Base-by-base conservation (phyloP, 2,113 vertebrate species). In the Syngnathus typhle region DNA sequence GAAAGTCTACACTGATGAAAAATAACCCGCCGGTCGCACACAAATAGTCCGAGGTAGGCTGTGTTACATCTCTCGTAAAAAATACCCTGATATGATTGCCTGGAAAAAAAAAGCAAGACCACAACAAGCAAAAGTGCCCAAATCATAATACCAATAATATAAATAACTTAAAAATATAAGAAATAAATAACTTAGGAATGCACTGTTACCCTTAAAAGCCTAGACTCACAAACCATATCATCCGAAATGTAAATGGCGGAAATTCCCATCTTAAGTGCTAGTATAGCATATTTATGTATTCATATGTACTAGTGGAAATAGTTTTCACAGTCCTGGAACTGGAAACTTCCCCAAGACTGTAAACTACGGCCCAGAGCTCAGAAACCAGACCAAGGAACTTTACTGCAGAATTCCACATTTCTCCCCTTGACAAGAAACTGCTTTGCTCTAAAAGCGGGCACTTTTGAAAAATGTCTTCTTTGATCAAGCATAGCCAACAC, bases 51-150 rank as follows among this genome's bases (percentile, higher is more conserved):
- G 60, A 62, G 41, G 60, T 62, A 27, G 41, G 39, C 60, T 62
- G 55, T 8, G 27, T 58, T 36, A 36, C 46, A 39, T 16, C 11
- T 62, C 60, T 27, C 6, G 23, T 18, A 7, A 15, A 7, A 15
- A 46, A 43, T 56, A 80, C 79, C 71, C 75, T 83, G 69, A 84
- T 73, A 77, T 88, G 87, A 88, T 88, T 88, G 86, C 74, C 73
- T 27, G 60, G 65, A 75, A 64, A 56, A 47, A 47, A 18, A 65
- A 60, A 65, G 66, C 61, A 63, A 56, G 64, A 69, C 79, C 83
- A 66, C 39, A 73, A 76, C 70, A 76, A 79, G 55, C 65, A 71
- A 86, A 91, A 91, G 89, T 92, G 89, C 89, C 74, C 72, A 68
- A 84, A 89, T 84, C 63, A 65, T 2, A 79, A 81, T 69, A 56